Conservation (phyloP, 1,140 invertebrate genomes). For the Dendroctonus ponderosae region DNA sequence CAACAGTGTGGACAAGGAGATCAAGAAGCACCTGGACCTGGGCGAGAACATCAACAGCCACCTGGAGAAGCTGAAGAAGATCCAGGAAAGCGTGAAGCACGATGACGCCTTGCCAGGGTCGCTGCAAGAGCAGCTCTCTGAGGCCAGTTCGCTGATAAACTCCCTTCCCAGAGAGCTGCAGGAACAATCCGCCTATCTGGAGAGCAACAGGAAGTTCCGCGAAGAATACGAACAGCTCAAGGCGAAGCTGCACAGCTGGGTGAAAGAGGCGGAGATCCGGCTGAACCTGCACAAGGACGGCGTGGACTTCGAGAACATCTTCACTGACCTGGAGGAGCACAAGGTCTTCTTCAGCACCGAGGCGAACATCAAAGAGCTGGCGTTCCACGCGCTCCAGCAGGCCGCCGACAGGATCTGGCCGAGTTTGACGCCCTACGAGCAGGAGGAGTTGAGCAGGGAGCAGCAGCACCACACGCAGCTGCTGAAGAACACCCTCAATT, state of each 20-base stretch:
- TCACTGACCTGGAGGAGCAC: constrained; percentile 80
- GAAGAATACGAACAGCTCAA: constrained; percentile 69
- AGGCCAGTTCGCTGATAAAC: constrained; percentile 72
- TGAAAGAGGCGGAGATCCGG: constrained; percentile 76
- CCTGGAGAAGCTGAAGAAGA: constrained; percentile 66
- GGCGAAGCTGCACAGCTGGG: constrained; percentile 81
- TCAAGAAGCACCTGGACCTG: constrained; percentile 73
- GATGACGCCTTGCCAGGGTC: constrained; percentile 76
- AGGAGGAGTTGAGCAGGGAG: constrained; percentile 76
- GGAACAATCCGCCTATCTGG: constrained; percentile 75
- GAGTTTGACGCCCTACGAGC: constrained; percentile 72
- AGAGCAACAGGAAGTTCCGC: constrained; percentile 75
- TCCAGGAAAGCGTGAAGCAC: constrained; percentile 67
- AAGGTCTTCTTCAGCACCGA: constrained; percentile 82
- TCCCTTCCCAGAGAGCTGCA: constrained; percentile 77
- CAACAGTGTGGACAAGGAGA: constrained; percentile 75
- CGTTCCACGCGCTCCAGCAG: constrained; percentile 78
- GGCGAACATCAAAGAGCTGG: constrained; percentile 71
- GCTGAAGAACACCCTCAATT: constrained; percentile 78
- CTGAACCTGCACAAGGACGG: constrained; percentile 77
- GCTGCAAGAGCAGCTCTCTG: constrained; percentile 78
- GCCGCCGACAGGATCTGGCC: constrained; percentile 84
- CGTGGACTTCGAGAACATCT: constrained; percentile 83
- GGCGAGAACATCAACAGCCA: constrained; percentile 69
- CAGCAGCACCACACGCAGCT: constrained; percentile 75